Base-by-base conservation (phyloP, 2,113 vertebrate species). In the Elanus axillaris region DNA sequence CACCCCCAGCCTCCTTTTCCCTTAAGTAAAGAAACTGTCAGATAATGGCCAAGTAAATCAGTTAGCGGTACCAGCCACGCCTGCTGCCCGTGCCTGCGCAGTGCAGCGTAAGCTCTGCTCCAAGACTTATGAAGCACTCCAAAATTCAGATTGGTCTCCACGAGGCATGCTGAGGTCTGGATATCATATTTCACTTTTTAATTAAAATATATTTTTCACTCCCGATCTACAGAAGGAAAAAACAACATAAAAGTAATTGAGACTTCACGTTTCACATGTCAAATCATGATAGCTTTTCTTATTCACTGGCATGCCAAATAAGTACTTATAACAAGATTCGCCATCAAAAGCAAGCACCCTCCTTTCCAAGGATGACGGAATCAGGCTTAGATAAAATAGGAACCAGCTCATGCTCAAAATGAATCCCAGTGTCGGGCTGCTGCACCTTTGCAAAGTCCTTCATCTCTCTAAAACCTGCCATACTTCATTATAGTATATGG, bases 231-330 rank as follows among this genome's bases (percentile, higher is more conserved):
- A 73, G 86, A 97, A 85, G 72, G 74, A 68, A 94, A 94, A 97
- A 95, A 81, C 95, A 97, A 95, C 97, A 95, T 95, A 93, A 97
- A 96, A 97, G 93, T 91, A 97, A 97, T 95, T 91, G 93, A 97
- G 96, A 93, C 91, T 94, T 97, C 94, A 92, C 79, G 48, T 97
- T 96, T 96, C 96, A 90, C 62, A 1, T 82, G 91, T 97, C 97
- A 97, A 50, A 76, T 78, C 80, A 40, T 62, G 93, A 88, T 86
- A 69, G 91, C 94, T 97, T 91, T 91, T 91, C 81, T 78, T 94
- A 82, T 62, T 82, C 94, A 27, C 87, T 85, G 78, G 87, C 77
- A 45, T 85, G 93, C 95, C 96, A 97, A 94, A 50, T 75, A 87
- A 97, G 69, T 91, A 63, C 93, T 95, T 89, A 78, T 34, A 94